phyloP scores from a whole-genome alignment of 2,888 invertebrate genomes.

The Habrosyne pyritoides region DNA sequence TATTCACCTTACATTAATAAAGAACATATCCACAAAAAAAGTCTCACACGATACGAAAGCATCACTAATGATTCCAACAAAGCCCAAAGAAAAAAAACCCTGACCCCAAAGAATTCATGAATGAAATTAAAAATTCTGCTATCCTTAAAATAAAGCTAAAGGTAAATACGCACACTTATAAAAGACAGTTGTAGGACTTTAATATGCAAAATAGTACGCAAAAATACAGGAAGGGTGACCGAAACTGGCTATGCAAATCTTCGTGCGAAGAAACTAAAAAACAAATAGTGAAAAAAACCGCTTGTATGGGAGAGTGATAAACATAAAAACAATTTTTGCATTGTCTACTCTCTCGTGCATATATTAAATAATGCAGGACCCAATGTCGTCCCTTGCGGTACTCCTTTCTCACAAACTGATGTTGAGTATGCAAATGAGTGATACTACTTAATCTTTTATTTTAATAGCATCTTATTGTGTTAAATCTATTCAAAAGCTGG shows the following conservation, averaged over 20 bases:
- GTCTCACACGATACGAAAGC: constrained; percentile 70
- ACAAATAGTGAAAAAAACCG: constrained; percentile 75
- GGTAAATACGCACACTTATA: constrained; percentile 69
- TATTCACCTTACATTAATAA: constrained; percentile 59
- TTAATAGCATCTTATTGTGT: constrained; percentile 81
- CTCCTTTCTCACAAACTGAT: constrained; percentile 68
- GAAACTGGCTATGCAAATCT: constrained; percentile 80
- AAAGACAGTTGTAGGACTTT: constrained; percentile 65
- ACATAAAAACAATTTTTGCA: constrained; percentile 77
- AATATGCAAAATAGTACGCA: constrained; percentile 75
- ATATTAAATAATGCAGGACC: constrained; percentile 61
- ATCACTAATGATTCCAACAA: constrained; percentile 73
- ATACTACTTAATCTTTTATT: constrained; percentile 80
- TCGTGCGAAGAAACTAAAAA: constrained; percentile 80
- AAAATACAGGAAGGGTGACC: constrained; percentile 53
- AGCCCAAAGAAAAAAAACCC: constrained; percentile 69
- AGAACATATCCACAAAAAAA: constrained; percentile 47
- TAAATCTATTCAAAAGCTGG: constrained; percentile 66
- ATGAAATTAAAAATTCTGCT: constrained; percentile 70
- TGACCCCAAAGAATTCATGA: constrained; percentile 69
- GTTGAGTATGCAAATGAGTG: constrained; percentile 73
- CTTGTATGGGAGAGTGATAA: constrained; percentile 75
- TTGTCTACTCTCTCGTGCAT: constrained; percentile 65
- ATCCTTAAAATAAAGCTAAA: constrained; percentile 76
- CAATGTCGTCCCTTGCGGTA: constrained; percentile 58